Conservation (phyloP, 2,113 vertebrate species). For the Aptenodytes forsteri region DNA sequence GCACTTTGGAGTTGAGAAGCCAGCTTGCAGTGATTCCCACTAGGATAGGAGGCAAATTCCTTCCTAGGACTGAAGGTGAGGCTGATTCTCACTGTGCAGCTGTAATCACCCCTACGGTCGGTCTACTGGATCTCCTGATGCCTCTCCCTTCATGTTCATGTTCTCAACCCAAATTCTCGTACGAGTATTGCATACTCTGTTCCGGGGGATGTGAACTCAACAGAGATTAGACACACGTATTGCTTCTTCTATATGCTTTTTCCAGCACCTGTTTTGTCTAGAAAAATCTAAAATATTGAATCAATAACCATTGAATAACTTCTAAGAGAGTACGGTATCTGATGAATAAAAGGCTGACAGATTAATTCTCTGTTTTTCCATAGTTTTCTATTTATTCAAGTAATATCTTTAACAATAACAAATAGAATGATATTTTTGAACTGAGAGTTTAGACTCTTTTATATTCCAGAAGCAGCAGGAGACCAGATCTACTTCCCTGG, state of each 20-base stretch:
- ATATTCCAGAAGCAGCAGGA: background rate
- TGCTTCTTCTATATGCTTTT: background rate
- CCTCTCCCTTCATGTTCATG: background rate
- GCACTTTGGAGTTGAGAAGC: background rate
- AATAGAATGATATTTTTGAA: background rate
- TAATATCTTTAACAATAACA: background rate
- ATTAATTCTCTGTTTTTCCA: background rate
- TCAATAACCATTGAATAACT: background rate
- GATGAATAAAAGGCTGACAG: background rate
- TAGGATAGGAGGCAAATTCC: background rate
- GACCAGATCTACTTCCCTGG: background rate
- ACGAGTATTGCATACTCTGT: accelerated
- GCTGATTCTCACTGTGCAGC: background rate
- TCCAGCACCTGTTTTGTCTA: background rate
- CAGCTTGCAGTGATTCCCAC: background rate
- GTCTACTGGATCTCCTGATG: accelerated
- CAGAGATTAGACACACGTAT: accelerated
- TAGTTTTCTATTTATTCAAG: background rate
- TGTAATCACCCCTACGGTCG: accelerated
- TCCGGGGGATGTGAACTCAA: background rate
- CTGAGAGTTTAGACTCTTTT: background rate
- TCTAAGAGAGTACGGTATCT: background rate
- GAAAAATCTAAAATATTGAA: background rate
- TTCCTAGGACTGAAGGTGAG: background rate
- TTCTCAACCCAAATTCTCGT: background rate